Conservation (phyloP, 2,888 invertebrate species). For the Melanotus villosus region DNA sequence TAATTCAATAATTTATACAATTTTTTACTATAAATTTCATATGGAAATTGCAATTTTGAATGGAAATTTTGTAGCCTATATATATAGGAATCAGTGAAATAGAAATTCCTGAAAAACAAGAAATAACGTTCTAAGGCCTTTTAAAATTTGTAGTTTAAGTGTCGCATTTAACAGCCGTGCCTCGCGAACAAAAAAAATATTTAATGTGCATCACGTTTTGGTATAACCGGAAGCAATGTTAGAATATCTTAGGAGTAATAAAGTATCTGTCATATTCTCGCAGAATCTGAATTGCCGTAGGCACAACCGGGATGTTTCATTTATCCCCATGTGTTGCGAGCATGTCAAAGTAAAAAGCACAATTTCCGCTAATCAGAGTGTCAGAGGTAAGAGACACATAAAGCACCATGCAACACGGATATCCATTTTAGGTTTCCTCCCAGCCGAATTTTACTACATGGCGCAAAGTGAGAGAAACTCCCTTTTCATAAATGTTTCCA, state of each 20-base stretch:
- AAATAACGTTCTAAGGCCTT: too few relatives aligned
- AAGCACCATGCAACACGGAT: conserved; percentile 16
- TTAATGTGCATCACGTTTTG: not conserved
- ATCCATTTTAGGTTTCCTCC: conserved; percentile 12
- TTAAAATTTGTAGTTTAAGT: too few relatives aligned
- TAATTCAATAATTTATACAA: too few relatives aligned
- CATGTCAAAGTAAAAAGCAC: conserved; percentile 29
- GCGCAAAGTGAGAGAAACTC: conserved; percentile 22
- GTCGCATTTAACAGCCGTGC: too few relatives aligned
- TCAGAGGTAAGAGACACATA: conserved; percentile 16
- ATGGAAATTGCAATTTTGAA: too few relatives aligned
- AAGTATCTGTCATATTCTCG: not conserved
- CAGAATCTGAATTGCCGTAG: conserved; percentile 19
- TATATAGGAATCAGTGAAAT: too few relatives aligned
- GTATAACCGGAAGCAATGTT: not conserved
- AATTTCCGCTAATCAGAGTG: conserved; percentile 25
- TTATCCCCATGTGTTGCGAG: conserved; percentile 13
- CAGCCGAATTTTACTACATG: conserved; percentile 20
- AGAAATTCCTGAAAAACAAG: too few relatives aligned
- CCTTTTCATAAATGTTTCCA: conserved; percentile 18
- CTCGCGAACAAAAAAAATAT: not conserved
- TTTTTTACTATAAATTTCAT: too few relatives aligned
- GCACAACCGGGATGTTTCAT: conserved; percentile 17
- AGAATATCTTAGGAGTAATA: conserved; percentile 15
- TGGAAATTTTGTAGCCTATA: too few relatives aligned